Percentiles rank a stretch among this genome's conserved stretches.
Evolutionary conservation across 1,140 invertebrate species (phyloP).

Genomic region (Drosophila hydei): DNA sequence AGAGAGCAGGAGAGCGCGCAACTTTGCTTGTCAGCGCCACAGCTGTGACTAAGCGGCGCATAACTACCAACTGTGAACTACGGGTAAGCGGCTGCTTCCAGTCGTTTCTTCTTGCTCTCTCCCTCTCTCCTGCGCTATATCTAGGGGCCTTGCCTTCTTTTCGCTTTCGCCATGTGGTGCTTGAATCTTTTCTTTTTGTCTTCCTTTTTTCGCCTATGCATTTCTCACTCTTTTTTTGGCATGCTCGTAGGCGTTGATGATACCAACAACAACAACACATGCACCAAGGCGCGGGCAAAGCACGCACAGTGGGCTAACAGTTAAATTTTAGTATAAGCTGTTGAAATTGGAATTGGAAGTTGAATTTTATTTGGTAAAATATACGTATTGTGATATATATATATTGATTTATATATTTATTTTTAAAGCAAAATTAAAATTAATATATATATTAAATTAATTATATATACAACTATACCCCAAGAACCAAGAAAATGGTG

Average conservation of each 20-base stretch:
- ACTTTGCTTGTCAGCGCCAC: conserved; percentile 68
- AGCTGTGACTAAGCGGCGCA: conserved; percentile 80
- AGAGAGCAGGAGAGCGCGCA: background rate
- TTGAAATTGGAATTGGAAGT: too few species aligned
- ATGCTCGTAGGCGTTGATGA: conserved; percentile 76
- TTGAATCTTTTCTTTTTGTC: conserved; percentile 44
- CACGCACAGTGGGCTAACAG: conserved; percentile 51
- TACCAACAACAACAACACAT: conserved; percentile 53
- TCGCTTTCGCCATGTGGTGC: conserved; percentile 31
- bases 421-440: too few species aligned
- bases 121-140: background rate
- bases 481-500: too few species aligned
- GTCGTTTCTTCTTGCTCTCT: conserved; percentile 12
- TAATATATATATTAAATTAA: too few species aligned
- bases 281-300: conserved; percentile 18
- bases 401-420: too few species aligned
- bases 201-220: conserved; percentile 51
- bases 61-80: conserved; percentile 69
- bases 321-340: too few species aligned
- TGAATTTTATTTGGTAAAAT: too few species aligned
- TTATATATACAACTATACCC: background rate
- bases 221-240: conserved; percentile 65
- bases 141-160: conserved; percentile 5
- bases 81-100: conserved; percentile 40
- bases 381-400: too few species aligned